Evolutionary conservation across 2,113 vertebrate species (phyloP), one percentile per base, ranked within the genome.

Genomic region (Rhynchomys soricoides): DNA sequence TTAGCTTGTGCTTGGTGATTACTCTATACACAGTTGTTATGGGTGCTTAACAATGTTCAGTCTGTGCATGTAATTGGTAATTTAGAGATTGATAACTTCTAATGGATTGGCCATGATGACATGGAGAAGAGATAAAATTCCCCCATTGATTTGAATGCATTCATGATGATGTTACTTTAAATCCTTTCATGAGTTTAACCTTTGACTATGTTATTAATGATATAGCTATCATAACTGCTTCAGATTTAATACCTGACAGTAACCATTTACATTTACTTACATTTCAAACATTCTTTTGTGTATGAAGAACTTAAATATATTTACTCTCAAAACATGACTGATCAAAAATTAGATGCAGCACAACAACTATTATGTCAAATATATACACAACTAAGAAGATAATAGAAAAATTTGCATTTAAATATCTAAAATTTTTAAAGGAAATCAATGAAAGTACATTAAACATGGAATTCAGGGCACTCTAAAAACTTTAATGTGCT

Each of bases 391-490:
- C 8, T 45, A 87, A 90, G 21, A 92, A 22, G 90, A 86, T 17
- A 88, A 62, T 0, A 83, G 4, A 2, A 90, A 82, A 48, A 26
- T 74, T 11, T 70, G 0, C 17, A 74, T 52, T 66, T 70, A 90
- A 79, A 83, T 91, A 91, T 57, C 43, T 74, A 12, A 75, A 48
- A 70, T 29, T 91, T 96, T 89, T 62, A 87, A 73, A 96, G 29
- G 10, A 82, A 89, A 78, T 24, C 2, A 79, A 4, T 83, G 2
- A 12, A 94, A 8, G 24, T 59, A 59, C 22, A 64, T 78, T 86
- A 71, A 85, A 87, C 81, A 40, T 59, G 40, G 22, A 97, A 96
- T 92, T 94, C 66, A 31, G 43, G 21, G 17, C 34, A 91, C 43
- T 68, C 93, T 74, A 93, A 93, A 92, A 62, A 73, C 22, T 37